Evolutionary conservation across 1,140 invertebrate species (phyloP).

Genomic region (Ladona fulva): DNA sequence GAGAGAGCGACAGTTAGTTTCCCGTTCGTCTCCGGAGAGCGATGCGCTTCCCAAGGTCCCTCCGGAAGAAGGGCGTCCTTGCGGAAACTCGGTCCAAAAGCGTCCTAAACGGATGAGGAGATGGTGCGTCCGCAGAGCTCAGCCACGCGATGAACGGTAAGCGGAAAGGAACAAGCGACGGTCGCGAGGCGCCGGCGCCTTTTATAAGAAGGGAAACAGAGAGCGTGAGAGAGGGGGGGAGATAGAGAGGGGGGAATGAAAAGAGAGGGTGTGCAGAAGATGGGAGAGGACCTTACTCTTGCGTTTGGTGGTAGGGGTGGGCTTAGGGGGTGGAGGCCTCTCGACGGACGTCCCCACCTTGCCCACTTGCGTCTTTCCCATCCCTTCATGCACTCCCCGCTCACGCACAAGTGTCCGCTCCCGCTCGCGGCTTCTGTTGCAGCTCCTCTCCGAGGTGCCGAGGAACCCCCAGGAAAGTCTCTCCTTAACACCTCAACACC

Average conservation of each 20-base stretch:
- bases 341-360: neutral
- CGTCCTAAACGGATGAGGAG: neutral
- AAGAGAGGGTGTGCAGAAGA: neutral
- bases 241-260: neutral
- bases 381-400: no score
- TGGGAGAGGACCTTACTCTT: neutral
- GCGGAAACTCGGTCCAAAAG: no score
- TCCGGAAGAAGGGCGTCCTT: no score
- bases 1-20: no score
- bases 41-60: no score
- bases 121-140: neutral
- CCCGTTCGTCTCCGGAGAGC: no score
- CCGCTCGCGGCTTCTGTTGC: no score
- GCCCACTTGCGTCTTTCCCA: neutral
- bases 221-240: neutral
- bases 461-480: no score
- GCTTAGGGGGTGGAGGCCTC: neutral
- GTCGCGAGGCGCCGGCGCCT: neutral
- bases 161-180: constrained; percentile 2
- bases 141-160: constrained; percentile 2
- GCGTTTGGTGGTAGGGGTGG: no score
- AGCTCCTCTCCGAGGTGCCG: no score
- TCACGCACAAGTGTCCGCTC: no score
- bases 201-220: constrained; percentile 1
- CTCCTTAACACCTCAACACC: no score